A percentile compares a stretch with the other conserved stretches of the same genome.
These are phyloP conservation scores for Drosophila yooni DNA, from an alignment of 2,888 invertebrate species.

Conservation along the genomic window DNA sequence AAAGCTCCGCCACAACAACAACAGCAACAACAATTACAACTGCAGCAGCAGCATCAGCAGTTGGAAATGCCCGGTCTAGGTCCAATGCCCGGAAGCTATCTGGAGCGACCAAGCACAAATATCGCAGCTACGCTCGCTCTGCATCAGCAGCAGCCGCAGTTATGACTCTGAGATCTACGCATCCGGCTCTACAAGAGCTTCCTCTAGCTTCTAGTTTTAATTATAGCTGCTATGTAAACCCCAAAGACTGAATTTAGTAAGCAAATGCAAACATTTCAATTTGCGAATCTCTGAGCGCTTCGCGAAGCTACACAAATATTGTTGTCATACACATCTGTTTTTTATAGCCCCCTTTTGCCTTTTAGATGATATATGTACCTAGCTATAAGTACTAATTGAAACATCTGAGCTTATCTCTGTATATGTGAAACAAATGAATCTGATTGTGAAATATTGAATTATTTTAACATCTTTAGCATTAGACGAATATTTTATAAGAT, in stretches of 20 bases:
- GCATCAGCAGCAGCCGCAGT: conserved; percentile 84
- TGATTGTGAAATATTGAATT: conserved; percentile 44
- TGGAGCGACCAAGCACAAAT: conserved; percentile 74
- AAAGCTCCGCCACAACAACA: conserved; percentile 72
- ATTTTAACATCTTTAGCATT: conserved; percentile 19
- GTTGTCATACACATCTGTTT: conserved; percentile 35
- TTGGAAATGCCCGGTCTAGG: conserved; percentile 61
- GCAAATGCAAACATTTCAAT: conserved; percentile 47
- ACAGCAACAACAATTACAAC: conserved; percentile 65
- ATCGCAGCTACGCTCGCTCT: conserved; percentile 68
- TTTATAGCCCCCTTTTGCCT: conserved; percentile 17
- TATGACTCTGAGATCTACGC: conserved; percentile 85
- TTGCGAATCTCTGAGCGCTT: conserved; percentile 46
- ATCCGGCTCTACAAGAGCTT: conserved; percentile 85
- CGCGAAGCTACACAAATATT: conserved; percentile 27
- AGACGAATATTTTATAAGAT: conserved; percentile 1
- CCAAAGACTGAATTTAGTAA: conserved; percentile 80
- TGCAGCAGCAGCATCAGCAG: conserved; percentile 59
- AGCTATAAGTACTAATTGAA: conserved; percentile 16
- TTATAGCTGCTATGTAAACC: conserved; percentile 59
- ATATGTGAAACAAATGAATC: conserved; percentile 27
- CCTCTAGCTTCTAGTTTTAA: conserved; percentile 64
- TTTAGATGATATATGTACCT: conserved; percentile 12
- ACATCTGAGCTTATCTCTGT: conserved; percentile 15
- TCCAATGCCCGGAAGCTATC: conserved; percentile 58